phyloP scores from a whole-genome alignment of 2,797 vertebrate species.

The Okamejei kenojei region DNA sequence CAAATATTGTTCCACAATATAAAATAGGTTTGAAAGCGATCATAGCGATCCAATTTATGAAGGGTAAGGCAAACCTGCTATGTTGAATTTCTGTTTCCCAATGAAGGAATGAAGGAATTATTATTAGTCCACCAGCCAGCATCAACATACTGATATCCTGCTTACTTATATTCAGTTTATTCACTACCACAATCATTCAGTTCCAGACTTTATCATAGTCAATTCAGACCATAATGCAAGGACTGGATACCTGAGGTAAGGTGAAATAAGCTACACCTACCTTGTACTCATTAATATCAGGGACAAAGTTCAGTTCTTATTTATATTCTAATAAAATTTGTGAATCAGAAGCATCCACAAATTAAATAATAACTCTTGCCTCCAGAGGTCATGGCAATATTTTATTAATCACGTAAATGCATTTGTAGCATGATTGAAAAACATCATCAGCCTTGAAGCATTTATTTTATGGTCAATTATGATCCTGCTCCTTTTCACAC shows the following conservation, averaged over 20 bases:
- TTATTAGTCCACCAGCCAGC: neutral
- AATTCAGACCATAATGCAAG: neutral
- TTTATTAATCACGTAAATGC: neutral
- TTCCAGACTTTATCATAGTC: neutral
- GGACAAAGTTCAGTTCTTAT: neutral
- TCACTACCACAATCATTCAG: neutral
- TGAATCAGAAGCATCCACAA: neutral
- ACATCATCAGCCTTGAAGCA: neutral
- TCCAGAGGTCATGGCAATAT: neutral
- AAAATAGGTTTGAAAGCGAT: too few relatives aligned
- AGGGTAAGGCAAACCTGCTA: neutral
- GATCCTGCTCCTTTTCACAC: neutral
- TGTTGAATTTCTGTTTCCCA: neutral
- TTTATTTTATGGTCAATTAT: neutral
- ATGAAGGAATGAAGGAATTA: neutral
- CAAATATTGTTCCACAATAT: neutral
- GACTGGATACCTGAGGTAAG: neutral
- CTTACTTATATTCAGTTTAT: neutral
- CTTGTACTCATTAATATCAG: neutral
- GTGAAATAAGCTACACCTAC: neutral
- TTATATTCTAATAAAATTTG: neutral
- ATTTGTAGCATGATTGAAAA: neutral
- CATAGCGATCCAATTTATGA: neutral
- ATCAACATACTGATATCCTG: neutral
- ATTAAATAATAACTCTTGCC: neutral